These are phyloP conservation scores for Hemitrygon akajei DNA, from an alignment of 2,797 vertebrate species.

Conservation along the genomic window DNA sequence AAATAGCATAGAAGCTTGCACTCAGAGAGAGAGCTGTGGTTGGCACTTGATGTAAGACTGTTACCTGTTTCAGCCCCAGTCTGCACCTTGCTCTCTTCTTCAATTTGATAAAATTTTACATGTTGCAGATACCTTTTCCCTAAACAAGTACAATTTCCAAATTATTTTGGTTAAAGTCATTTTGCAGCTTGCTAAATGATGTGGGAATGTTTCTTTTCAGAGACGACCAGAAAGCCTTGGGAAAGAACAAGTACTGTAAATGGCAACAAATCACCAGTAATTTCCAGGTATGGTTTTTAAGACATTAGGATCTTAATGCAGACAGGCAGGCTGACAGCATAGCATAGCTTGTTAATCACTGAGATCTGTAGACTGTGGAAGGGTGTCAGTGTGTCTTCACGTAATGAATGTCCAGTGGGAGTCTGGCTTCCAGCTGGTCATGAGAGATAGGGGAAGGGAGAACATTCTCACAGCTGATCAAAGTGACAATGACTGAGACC, in stretches of 20 bases:
- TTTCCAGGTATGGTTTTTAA: slow-evolving; percentile 75
- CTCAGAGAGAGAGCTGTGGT: neutral
- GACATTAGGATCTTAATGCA: neutral
- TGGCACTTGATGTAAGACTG: neutral
- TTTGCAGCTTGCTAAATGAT: neutral
- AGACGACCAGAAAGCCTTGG: slow-evolving; percentile 94
- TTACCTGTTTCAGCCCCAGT: neutral
- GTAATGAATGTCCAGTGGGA: neutral
- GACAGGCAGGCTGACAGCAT: neutral
- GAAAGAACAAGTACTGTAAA: slow-evolving; percentile 93
- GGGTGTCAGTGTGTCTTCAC: neutral
- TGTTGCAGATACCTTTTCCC: neutral
- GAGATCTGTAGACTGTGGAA: too few species aligned
- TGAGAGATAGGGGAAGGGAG: neutral
- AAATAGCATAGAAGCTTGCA: neutral
- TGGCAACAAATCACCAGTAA: slow-evolving; percentile 96
- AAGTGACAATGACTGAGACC: neutral
- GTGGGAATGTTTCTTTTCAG: slow-evolving; percentile 48
- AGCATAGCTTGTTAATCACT: neutral
- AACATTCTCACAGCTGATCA: neutral
- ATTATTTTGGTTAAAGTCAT: neutral
- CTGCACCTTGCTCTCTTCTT: neutral
- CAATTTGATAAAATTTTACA: neutral
- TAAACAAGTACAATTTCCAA: neutral
- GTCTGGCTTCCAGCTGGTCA: too few species aligned